These are phyloP conservation scores for Alaudala cheleensis DNA, from an alignment of 2,113 vertebrate species.

Conservation along the genomic window DNA sequence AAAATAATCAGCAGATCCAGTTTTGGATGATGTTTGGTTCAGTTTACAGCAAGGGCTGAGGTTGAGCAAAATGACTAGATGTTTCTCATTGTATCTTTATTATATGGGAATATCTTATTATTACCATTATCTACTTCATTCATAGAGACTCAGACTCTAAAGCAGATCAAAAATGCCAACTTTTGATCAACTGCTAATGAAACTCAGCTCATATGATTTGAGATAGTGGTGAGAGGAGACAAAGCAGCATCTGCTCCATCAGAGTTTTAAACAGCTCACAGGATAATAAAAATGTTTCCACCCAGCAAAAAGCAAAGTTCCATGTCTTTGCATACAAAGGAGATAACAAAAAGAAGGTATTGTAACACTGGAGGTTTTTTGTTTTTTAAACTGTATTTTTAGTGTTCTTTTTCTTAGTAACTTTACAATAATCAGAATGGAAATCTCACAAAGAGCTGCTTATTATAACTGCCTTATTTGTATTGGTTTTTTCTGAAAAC, in stretches of 20 bases:
- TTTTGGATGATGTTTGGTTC: background rate
- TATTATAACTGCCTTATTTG: background rate
- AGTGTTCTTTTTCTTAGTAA: background rate
- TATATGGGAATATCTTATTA: background rate
- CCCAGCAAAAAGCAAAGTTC: background rate
- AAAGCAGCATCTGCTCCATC: background rate
- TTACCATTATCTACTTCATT: background rate
- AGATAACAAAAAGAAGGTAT: background rate
- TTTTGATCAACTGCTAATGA: background rate
- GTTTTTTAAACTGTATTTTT: background rate
- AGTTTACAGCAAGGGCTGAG: background rate
- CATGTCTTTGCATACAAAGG: background rate
- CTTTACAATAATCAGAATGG: background rate
- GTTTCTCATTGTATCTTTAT: background rate
- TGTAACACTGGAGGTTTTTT: background rate
- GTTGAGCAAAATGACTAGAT: background rate
- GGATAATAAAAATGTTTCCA: background rate
- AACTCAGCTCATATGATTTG: background rate
- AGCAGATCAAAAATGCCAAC: background rate
- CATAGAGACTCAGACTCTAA: background rate
- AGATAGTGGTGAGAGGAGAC: background rate
- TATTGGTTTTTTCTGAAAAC: background rate
- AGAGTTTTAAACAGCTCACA: background rate
- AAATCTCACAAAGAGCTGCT: background rate
- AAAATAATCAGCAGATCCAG: background rate